phyloP scores from a whole-genome alignment of 1,140 invertebrate species.

The Solenopsis fugax region DNA sequence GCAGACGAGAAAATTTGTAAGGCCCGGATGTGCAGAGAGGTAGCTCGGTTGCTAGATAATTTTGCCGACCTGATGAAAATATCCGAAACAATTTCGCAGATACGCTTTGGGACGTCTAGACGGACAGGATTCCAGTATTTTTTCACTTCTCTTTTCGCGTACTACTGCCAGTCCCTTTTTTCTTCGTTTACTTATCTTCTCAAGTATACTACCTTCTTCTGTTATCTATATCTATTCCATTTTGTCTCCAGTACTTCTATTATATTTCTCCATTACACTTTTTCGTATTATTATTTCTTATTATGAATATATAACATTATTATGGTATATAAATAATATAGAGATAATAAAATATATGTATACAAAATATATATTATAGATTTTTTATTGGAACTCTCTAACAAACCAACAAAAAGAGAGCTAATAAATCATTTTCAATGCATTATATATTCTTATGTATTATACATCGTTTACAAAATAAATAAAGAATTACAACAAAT shows the following conservation, averaged over 20 bases:
- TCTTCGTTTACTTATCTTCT: not conserved
- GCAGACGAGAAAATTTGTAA: not conserved
- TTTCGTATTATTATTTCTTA: not conserved
- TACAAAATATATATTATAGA: too few species aligned
- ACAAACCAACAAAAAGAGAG: too few species aligned
- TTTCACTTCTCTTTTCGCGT: not conserved
- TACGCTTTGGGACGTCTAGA: conserved; percentile 6
- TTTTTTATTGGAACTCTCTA: too few species aligned
- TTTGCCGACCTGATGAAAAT: conserved; percentile 31
- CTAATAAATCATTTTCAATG: too few species aligned
- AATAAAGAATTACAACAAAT: conserved; percentile 1
- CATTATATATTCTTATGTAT: not conserved
- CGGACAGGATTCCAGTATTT: not conserved
- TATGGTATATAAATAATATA: too few species aligned
- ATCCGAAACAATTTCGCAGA: conserved; percentile 36
- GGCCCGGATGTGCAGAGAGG: too few species aligned
- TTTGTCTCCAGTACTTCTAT: not conserved
- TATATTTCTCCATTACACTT: not conserved
- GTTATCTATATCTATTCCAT: not conserved
- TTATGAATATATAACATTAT: too few species aligned
- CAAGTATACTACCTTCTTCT: not conserved
- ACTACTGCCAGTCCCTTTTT: not conserved
- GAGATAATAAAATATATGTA: too few species aligned
- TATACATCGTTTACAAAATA: not conserved
- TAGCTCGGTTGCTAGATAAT: conserved; percentile 40